Conservation (phyloP, 1,140 invertebrate genomes). For the Campoletis sonorensis region DNA sequence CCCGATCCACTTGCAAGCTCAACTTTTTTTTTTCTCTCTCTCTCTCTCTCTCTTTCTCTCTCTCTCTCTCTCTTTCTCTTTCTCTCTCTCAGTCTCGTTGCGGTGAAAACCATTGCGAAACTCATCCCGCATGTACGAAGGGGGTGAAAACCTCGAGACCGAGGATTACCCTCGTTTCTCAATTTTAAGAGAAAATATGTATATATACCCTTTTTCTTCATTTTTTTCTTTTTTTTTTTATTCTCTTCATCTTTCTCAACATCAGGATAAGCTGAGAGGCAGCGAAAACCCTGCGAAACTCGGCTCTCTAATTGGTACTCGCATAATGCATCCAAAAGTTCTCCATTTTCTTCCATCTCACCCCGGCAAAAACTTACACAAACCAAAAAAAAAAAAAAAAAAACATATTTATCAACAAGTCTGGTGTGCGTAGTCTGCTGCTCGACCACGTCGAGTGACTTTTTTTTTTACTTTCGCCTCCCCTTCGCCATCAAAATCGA, state of each 20-base stretch:
- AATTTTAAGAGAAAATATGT: constrained; percentile 10
- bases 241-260: neutral
- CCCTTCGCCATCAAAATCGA: neutral
- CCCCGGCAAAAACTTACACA: neutral
- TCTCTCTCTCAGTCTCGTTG: constrained; percentile 30
- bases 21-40: neutral
- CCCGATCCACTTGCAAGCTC: neutral
- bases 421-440: neutral
- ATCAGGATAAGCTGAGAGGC: neutral
- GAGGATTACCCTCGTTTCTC: constrained; percentile 52
- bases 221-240: constrained; percentile 12
- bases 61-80: neutral
- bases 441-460: neutral
- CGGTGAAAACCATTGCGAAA: constrained; percentile 27
- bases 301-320: constrained; percentile 38
- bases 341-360: constrained; percentile 16
- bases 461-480: neutral
- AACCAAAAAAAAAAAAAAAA: too few relatives aligned
- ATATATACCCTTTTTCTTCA: neutral
- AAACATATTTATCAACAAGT: neutral
- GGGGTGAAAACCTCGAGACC: neutral
- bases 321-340: constrained; percentile 39
- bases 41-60: neutral
- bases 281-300: constrained; percentile 17
- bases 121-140: neutral